Base-by-base conservation (phyloP, 35 echinoderm and acorn worm genomes). In the Acanthaster planci region DNA sequence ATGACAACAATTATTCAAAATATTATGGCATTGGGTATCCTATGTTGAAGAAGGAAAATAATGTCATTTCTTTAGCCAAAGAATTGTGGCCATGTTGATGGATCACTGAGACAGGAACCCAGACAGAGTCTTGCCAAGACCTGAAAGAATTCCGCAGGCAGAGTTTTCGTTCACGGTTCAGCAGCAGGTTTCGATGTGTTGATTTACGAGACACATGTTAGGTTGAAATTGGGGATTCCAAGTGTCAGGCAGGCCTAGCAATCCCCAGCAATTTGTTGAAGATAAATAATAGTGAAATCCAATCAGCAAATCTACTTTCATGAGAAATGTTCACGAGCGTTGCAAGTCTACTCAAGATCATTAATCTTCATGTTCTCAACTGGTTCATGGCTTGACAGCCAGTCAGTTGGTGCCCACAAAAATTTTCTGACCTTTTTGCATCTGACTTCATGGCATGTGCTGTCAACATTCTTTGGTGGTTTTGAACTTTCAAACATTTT, bases 121-220 rank as follows among this genome's bases (percentile, higher is more conserved):
- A 72, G 64, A 72, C 29, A 31, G 2, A 12, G n/a, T 59, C 19
- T 59, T 18, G 56, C n/a, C 4, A 47, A 47, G 42, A 47, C 42
- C 42, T 6, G 42, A 12, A 47, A 47, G 12, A 47, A 47, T 47
- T 4, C 12, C 42, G 4, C 12, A 47, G 42, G 42, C 42, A 47
- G 4, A 47, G 42, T 47, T 47, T 47, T 72, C 34, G 14, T 34
- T 72, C 64, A 35, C 34, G 64, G n/a, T 72, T 72, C 34, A 26
- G 30, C 64, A 1, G 7, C 8, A 72, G 34, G 64, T 72, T 31
- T 31, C 26, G 23, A 47, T 72, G 23, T 9, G 64, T 26, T 72
- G 64, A 72, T 72, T 72, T 72, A 72, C 34, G 29, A 72, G 64
- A 72, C 64, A 26, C 64, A 72, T 72, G 64, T 72, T 19, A 21